phyloP scores from a whole-genome alignment of 2,888 invertebrate genomes.

The Aelia acuminata region DNA sequence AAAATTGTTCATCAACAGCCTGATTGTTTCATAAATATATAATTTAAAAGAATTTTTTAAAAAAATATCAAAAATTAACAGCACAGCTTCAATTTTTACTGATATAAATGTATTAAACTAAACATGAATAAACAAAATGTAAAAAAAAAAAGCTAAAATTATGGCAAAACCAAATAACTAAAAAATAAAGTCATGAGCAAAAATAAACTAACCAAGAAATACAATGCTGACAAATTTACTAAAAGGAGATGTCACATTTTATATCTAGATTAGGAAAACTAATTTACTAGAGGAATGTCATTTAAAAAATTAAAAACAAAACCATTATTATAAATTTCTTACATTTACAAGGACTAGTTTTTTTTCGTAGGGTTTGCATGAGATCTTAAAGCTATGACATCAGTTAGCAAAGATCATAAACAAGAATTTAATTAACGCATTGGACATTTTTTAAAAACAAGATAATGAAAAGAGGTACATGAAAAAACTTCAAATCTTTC shows the following conservation, averaged over 20 bases:
- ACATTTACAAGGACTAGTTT: constrained; percentile 95
- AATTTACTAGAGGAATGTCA: not conserved
- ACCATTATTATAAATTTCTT: constrained; percentile 72
- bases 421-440: not conserved
- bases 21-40: not conserved
- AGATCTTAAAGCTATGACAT: constrained; percentile 58
- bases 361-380: constrained; percentile 94
- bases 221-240: not conserved
- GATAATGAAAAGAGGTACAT: not conserved
- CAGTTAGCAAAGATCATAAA: constrained; percentile 53
- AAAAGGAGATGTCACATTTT: not conserved
- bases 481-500: constrained; percentile 39
- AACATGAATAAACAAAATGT: not conserved
- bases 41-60: not conserved
- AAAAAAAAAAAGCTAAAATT: not conserved
- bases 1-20: not conserved
- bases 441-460: constrained; percentile 44
- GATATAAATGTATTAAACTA: not conserved
- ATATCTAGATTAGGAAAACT: not conserved
- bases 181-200: not conserved
- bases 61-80: not conserved
- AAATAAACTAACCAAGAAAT: not conserved
- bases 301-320: not conserved
- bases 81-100: not conserved
- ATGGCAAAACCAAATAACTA: not conserved